Conservation (phyloP, 2,888 invertebrate genomes). For the Coelinius sp. region DNA sequence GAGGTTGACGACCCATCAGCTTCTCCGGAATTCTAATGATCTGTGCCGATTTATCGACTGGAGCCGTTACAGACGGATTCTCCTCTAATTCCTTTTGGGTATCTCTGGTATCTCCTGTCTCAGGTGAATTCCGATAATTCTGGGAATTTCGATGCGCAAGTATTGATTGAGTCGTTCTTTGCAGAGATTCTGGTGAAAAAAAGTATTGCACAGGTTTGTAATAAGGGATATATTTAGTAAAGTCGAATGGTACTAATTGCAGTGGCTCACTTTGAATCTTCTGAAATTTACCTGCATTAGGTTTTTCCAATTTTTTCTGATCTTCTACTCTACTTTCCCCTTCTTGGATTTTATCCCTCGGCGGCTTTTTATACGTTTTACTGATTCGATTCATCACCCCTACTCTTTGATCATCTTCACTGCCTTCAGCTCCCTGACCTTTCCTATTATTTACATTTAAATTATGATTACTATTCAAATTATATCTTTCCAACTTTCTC, state of each 20-base stretch:
- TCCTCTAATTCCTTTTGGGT: background rate
- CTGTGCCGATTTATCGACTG: background rate
- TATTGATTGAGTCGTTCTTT: conserved; percentile 41
- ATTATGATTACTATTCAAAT: conserved; percentile 44
- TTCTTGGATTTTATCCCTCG: background rate
- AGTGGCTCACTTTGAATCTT: conserved; percentile 2
- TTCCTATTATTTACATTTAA: no score
- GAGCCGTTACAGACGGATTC: background rate
- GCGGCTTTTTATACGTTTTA: conserved; percentile 12
- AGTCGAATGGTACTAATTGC: conserved; percentile 44
- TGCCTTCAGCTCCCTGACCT: background rate
- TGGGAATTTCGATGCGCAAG: background rate
- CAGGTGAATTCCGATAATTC: background rate
- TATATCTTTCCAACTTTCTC: conserved; percentile 64
- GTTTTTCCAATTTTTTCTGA: conserved; percentile 11
- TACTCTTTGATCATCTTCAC: background rate
- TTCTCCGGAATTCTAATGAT: background rate
- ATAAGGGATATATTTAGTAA: conserved; percentile 53
- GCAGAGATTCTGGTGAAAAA: conserved; percentile 50
- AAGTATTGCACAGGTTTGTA: conserved; percentile 57
- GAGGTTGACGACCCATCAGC: background rate
- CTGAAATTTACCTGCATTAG: conserved; percentile 10
- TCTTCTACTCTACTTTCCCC: background rate
- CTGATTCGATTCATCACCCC: conserved; percentile 24
- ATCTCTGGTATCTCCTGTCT: no score